Conservation (phyloP, 2,888 invertebrate genomes). For the Hoplodrina blanda region DNA sequence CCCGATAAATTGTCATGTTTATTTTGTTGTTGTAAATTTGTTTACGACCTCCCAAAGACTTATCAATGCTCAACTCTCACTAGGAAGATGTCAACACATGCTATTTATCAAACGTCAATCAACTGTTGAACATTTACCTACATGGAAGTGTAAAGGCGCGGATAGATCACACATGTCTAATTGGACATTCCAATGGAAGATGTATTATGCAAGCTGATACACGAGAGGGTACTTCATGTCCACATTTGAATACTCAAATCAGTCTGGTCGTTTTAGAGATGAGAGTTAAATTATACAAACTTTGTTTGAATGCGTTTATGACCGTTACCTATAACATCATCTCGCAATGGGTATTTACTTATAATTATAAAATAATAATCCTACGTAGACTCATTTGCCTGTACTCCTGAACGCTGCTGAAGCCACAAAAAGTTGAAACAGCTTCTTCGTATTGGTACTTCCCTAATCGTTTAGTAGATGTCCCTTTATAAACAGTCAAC, state of each 20-base stretch:
- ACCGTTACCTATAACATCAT: not conserved
- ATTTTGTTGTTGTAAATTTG: constrained; percentile 72
- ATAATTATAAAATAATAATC: constrained; percentile 1
- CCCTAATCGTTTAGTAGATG: not conserved
- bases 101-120: constrained; percentile 83
- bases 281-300: constrained; percentile 8
- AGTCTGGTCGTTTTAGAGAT: constrained; percentile 24
- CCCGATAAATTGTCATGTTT: constrained; percentile 65
- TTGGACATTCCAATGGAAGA: constrained; percentile 44
- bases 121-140: constrained; percentile 68
- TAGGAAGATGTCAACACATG: constrained; percentile 80
- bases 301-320: constrained; percentile 15
- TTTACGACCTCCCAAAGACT: constrained; percentile 77
- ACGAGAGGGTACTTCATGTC: constrained; percentile 54
- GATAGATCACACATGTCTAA: constrained; percentile 58
- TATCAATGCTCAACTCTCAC: constrained; percentile 77
- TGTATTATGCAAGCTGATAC: constrained; percentile 53
- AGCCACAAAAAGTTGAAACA: not conserved
- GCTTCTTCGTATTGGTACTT: not conserved
- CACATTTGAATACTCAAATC: constrained; percentile 60
- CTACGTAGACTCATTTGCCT: no score
- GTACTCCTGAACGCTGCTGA: no score
- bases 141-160: constrained; percentile 65
- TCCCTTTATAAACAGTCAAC: not conserved
- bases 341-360: not conserved